A percentile compares a stretch with the other conserved stretches of the same genome.
These are phyloP conservation scores for Pogona vitticeps DNA, from an alignment of 2,113 vertebrate genomes.

Conservation along the genomic window DNA sequence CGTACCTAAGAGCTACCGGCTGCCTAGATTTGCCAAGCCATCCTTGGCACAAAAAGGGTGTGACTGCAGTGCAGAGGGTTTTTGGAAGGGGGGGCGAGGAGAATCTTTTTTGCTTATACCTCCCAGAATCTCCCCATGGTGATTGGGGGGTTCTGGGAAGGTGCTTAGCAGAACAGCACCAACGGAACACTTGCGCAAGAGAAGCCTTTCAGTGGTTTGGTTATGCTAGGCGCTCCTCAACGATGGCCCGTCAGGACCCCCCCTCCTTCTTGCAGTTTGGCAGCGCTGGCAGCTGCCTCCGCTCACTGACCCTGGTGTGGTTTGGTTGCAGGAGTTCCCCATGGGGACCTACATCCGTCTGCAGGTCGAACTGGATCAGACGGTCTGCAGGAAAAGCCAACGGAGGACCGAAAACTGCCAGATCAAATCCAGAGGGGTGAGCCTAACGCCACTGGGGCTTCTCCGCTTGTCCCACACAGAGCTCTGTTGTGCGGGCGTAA, in stretches of 20 bases:
- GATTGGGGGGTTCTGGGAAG: too few relatives aligned
- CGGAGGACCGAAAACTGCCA: conserved; percentile 25
- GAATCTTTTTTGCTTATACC: too few relatives aligned
- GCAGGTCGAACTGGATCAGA: conserved; percentile 37
- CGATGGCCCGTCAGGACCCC: too few relatives aligned
- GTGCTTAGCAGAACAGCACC: too few relatives aligned
- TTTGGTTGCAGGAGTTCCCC: neutral
- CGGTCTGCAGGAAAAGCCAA: neutral
- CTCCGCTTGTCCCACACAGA: neutral
- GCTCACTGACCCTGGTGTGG: rapidly evolving
- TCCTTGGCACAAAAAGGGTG: too few relatives aligned
- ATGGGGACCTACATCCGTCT: conserved; percentile 36
- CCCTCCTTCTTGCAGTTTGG: too few relatives aligned
- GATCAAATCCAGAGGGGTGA: conserved; percentile 33
- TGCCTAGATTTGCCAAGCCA: too few relatives aligned
- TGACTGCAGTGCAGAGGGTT: too few relatives aligned
- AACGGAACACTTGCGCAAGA: neutral
- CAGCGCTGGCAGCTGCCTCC: too few relatives aligned
- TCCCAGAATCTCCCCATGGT: too few relatives aligned
- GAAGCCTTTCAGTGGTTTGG: neutral
- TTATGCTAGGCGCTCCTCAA: neutral
- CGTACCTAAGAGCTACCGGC: too few relatives aligned
- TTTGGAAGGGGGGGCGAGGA: too few relatives aligned
- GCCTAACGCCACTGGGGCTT: neutral
- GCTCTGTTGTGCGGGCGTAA: neutral